Conservation (phyloP, 2,797 vertebrate species). For the Apogon talboti region DNA sequence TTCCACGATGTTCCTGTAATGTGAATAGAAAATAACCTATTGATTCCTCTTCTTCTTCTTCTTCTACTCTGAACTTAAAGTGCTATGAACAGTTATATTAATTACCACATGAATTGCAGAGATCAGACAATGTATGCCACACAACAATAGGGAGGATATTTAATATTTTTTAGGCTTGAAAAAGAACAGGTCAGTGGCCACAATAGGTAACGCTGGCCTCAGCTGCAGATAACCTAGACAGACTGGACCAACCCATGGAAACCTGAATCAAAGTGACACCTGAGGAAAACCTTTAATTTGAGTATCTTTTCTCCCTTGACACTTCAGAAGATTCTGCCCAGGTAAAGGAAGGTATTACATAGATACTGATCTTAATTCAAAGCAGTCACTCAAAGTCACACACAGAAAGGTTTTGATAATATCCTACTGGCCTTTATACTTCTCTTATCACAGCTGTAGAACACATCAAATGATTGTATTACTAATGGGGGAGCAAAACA, state of each 20-base stretch:
- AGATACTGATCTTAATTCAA: constrained; percentile 73
- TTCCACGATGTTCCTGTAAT: constrained; percentile 18
- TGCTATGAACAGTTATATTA: constrained; percentile 44
- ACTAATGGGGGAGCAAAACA: constrained; percentile 25
- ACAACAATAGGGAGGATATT: constrained; percentile 37
- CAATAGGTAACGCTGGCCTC: constrained; percentile 8
- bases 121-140: constrained; percentile 12
- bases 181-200: constrained; percentile 6
- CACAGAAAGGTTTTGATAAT: constrained; percentile 26
- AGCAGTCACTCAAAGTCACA: constrained; percentile 65
- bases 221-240: constrained; percentile 11
- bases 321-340: constrained; percentile 42
- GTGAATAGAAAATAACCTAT: constrained; percentile 50
- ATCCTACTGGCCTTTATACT: constrained; percentile 57
- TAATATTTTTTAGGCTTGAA: constrained; percentile 45
- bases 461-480: constrained; percentile 43
- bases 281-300: constrained; percentile 48
- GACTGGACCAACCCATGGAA: background rate
- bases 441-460: constrained; percentile 54
- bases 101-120: constrained; percentile 56
- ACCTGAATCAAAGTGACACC: constrained; percentile 19
- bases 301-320: constrained; percentile 21
- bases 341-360: constrained; percentile 55
- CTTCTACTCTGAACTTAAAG: constrained; percentile 31
- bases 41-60: constrained; percentile 25